phyloP scores from a whole-genome alignment of 2,888 invertebrate genomes.

The Ametastegia equiseti region DNA sequence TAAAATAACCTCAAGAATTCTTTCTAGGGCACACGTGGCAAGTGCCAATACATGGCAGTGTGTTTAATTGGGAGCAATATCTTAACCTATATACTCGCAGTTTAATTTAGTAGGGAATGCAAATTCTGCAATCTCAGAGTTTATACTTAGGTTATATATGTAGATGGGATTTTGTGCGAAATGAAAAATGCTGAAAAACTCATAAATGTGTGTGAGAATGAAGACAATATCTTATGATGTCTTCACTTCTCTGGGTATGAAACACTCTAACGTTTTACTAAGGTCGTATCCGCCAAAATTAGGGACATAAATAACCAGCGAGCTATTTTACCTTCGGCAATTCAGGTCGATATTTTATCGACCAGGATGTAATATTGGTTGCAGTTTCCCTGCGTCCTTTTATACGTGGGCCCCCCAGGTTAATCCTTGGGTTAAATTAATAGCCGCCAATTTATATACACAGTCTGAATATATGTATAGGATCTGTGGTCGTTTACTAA shows the following conservation, averaged over 20 bases:
- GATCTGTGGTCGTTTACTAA: background rate
- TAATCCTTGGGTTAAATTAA: conserved; percentile 18
- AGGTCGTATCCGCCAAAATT: conserved; percentile 10
- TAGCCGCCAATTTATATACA: conserved; percentile 14
- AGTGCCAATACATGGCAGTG: too few species aligned
- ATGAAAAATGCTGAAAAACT: too few species aligned
- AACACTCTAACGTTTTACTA: background rate
- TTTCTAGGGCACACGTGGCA: too few species aligned
- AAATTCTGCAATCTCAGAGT: too few species aligned
- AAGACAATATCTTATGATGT: too few species aligned
- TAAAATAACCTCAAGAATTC: too few species aligned
- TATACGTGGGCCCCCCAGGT: background rate
- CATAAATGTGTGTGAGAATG: too few species aligned
- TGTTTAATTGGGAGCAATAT: too few species aligned
- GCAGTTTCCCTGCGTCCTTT: background rate
- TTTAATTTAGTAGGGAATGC: too few species aligned
- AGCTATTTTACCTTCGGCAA: conserved; percentile 6
- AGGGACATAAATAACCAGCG: conserved; percentile 13
- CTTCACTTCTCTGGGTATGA: background rate
- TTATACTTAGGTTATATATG: too few species aligned
- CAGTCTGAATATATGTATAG: background rate
- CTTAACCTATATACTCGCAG: too few species aligned
- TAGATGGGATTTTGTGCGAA: too few species aligned
- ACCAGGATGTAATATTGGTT: background rate
- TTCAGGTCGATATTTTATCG: conserved; percentile 27